Base-by-base conservation (phyloP, 1,140 invertebrate genomes). In the Papilio polytes region DNA sequence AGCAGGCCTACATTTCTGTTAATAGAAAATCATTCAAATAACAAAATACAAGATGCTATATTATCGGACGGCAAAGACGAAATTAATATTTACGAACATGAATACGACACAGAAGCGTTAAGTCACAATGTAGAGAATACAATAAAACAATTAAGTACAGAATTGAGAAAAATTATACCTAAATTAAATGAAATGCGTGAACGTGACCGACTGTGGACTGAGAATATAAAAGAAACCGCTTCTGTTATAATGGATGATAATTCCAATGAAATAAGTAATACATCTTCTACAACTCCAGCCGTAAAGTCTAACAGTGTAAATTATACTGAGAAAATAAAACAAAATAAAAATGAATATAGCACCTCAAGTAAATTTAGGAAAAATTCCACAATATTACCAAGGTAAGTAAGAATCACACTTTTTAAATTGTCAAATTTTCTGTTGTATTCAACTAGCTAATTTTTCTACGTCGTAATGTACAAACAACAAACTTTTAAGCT, bases 41-140 rank as follows among this genome's bases (percentile, higher is more conserved):
- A 82, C 74, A 95, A 95, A 88, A 94, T 96, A 82, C 87, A 89
- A 53, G 96, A 96, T 85, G 96, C 96, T 13, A 92, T 95, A 81
- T 87, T 96, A 79, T 96, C 96, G 15, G 94, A 93, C 83, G 95
- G 91, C 41, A 95, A 94, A 83, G 94, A 95, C 84, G 94, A 93
- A 89, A 93, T 95, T 59, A 91, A 90, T 87, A 87, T 95, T 78
- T 87, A 89, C 73, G 87, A 91, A 74, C 88, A 85, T 80, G 92
- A 94, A 73, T 94, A 92, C 78, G 89, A 95, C 59, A 90, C 91
- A 7, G 91, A 94, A 80, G 88, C 89, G 51, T 80, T 94, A 80
- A 92, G 87, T 80, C 87, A 91, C 78, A 92, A 94, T 85, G 92
- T 94, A 48, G 93, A 94, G 85, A 94, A 89, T 82, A 94, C 93